Base-by-base conservation (phyloP, 2,113 vertebrate genomes). In the Oxyura jamaicensis region DNA sequence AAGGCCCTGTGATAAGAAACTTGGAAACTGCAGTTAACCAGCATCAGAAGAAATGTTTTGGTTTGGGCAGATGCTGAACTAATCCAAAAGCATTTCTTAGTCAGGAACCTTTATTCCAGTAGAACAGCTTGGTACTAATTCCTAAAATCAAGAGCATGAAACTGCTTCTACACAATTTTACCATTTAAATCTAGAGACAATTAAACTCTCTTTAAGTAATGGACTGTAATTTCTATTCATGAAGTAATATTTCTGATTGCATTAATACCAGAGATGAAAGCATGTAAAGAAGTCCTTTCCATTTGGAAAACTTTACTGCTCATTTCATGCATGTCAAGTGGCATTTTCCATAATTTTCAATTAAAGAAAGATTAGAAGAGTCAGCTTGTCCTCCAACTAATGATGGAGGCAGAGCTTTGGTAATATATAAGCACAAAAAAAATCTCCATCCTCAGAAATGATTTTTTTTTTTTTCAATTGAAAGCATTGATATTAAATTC, bases 311-410 rank as follows among this genome's bases (percentile, higher is more conserved):
- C 46, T 79, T 90, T 6, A 2, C 62, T 88, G 8, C 31, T 78
- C 23, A 63, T 88, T 86, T 88, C 52, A 78, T 26, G 56, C 23
- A 91, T 31, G 39, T 74, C 73, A 84, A 89, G 66, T 58, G 56
- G 35, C 35, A 68, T 78, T 91, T 83, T 82, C 26, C 13, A 35
- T 53, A 84, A 75, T 48, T 92, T 91, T 65, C 66, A 94, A 72
- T 94, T 93, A 93, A 71, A 93, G 39, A 78, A 55, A 90, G 58
- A 94, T 95, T 84, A 94, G 93, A 85, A 58, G 66, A 68, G 56
- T 84, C 23, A 65, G 13, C 93, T 72, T 91, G 39, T 63, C 44
- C 91, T 92, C 55, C 86, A 67, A 89, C 68, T 86, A 84, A 82
- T 82, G 63, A 44, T 0, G 2, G 50, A 89, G 53, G 18, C 22